Base-by-base conservation (phyloP, 2,888 invertebrate genomes). In the Cantharis rustica region DNA sequence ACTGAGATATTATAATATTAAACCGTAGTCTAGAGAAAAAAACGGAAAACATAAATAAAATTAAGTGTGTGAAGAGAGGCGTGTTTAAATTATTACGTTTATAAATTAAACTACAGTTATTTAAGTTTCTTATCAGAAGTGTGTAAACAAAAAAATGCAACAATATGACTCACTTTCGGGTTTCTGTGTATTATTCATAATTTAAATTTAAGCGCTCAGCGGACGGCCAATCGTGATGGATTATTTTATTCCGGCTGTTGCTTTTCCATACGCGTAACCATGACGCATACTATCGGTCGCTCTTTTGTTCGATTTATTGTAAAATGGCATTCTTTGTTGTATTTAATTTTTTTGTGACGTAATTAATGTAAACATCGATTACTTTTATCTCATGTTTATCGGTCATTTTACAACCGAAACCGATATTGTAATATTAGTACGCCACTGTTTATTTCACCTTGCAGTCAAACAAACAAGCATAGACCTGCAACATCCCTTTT, bases 401-500 rank as follows among this genome's bases (percentile, higher is more conserved):
- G 7, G 13, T n/a, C 0, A n/a, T 7, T n/a, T 3, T 7, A n/a
- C 47, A n/a, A 66, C 2, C 4, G n/a, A 66, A 20, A 4, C 0
- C 23, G n/a, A n/a, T 23, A 66, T 20, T 66, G 13, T 17, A 17
- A 23, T 15, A 20, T 13, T 7, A n/a, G 64, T 66, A 66, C 64
- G 64, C 64, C 64, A 66, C 64, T 66, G 64, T 20, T 64, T 15
- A 66, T n/a, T 66, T 66, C 64, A 63, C 71, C 71, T 71, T 27
- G 71, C 26, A 71, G 26, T n/a, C 23, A 72, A 72, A 72, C 72
- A 68, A 72, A 68, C 72, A 72, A 20, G 72, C 27, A 7, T 10
- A 66, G 23, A 72, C 72, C 66, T 72, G 72, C 68, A 68, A 47
- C 68, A 68, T 47, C 68, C 72, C 72, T 23, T 23, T 72, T 72